These are phyloP conservation scores for Bolborhynchus lineola DNA, from an alignment of 2,113 vertebrate species.

Conservation along the genomic window DNA sequence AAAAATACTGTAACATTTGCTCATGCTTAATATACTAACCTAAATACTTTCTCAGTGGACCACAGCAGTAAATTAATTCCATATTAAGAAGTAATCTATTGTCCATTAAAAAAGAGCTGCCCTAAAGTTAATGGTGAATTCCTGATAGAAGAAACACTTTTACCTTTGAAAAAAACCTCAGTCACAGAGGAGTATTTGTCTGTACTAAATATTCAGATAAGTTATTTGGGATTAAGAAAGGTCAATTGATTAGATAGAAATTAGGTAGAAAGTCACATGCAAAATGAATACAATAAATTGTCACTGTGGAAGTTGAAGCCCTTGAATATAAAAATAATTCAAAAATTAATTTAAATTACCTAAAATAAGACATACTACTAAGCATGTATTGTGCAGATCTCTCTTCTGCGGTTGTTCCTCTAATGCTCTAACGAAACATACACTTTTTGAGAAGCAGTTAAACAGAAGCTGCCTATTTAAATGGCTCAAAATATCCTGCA, in stretches of 20 bases:
- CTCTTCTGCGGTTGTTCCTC: neutral
- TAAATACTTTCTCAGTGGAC: neutral
- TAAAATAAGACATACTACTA: neutral
- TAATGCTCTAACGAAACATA: neutral
- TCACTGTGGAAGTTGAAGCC: neutral
- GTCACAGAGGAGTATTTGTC: neutral
- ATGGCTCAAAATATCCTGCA: neutral
- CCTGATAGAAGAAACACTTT: neutral
- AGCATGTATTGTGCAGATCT: neutral
- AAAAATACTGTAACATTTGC: neutral
- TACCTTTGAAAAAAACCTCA: neutral
- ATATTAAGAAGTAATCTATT: neutral
- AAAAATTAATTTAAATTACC: neutral
- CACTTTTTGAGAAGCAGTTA: neutral
- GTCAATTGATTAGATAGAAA: neutral
- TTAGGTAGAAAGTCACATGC: neutral
- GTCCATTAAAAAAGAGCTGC: neutral
- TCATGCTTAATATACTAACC: neutral
- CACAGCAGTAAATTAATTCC: neutral
- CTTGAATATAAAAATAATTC: neutral
- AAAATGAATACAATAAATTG: neutral
- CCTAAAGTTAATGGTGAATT: neutral
- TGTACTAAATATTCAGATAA: neutral
- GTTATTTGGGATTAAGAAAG: neutral
- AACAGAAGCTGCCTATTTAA: neutral